phyloP scores from a whole-genome alignment of 2,888 invertebrate species.

The Hirtodrosophila confusa region DNA sequence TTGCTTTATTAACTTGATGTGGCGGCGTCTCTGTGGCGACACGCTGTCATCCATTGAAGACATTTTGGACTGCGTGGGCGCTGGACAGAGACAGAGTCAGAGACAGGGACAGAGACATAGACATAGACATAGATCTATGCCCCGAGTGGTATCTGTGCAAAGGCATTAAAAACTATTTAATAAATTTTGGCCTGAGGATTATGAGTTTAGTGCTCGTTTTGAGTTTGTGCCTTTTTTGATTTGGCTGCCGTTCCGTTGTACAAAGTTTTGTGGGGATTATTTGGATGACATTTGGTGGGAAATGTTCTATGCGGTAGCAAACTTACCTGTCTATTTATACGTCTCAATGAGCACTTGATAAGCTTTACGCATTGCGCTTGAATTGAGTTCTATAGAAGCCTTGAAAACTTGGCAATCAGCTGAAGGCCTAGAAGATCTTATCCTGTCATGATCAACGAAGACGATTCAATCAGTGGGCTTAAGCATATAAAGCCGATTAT shows the following conservation, averaged over 20 bases:
- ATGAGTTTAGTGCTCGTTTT: constrained; percentile 46
- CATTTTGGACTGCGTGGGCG: constrained; percentile 65
- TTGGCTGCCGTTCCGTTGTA: constrained; percentile 10
- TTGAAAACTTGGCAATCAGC: constrained; percentile 6
- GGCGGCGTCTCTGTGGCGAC: constrained; percentile 65
- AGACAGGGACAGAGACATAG: not conserved
- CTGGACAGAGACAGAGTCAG: constrained; percentile 37
- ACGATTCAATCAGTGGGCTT: not conserved
- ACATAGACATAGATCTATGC: constrained; percentile 39
- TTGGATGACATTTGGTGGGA: constrained; percentile 69
- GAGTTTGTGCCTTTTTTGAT: constrained; percentile 27
- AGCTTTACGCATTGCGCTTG: constrained; percentile 38
- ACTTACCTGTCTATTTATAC: constrained; percentile 57
- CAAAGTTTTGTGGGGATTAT: constrained; percentile 40
- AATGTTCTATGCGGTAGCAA: constrained; percentile 66
- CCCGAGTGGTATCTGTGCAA: constrained; percentile 25
- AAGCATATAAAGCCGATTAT: not conserved
- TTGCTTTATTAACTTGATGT: constrained; percentile 69
- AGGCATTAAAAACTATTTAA: constrained; percentile 75
- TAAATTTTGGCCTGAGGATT: constrained; percentile 67
- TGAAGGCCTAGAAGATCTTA: constrained; percentile 8
- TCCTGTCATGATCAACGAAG: constrained; percentile 2
- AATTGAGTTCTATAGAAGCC: constrained; percentile 47
- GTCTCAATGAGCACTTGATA: constrained; percentile 54
- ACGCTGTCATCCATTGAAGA: constrained; percentile 47